Evolutionary conservation across 2,888 invertebrate species (phyloP).

Genomic region (Eustalomyia histrio): DNA sequence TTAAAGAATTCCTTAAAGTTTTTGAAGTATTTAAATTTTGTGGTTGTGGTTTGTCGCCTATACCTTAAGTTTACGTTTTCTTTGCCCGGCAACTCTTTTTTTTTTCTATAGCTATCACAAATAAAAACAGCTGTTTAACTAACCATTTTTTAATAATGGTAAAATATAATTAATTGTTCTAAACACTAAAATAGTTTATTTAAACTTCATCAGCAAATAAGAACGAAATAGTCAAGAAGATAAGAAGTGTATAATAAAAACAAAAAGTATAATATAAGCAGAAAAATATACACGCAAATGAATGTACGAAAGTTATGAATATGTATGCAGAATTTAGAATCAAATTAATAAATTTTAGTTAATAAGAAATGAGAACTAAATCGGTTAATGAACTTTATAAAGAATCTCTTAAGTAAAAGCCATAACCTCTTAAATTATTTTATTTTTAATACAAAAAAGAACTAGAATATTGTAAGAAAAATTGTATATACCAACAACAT

Average conservation of each 20-base stretch:
- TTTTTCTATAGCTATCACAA: background rate
- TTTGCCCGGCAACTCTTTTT: background rate
- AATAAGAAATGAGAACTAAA: constrained; percentile 11
- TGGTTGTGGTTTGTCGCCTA: too few relatives aligned
- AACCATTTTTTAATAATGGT: background rate
- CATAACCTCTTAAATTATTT: constrained; percentile 20
- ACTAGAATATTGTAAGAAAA: background rate
- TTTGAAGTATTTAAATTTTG: too few relatives aligned
- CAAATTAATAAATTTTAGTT: background rate
- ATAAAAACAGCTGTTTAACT: constrained; percentile 13
- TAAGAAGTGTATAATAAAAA: background rate
- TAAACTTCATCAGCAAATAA: background rate
- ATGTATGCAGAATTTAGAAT: background rate
- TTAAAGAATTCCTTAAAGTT: too few relatives aligned
- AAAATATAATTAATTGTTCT: constrained; percentile 10
- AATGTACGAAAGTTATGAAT: constrained; percentile 20
- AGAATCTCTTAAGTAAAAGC: background rate
- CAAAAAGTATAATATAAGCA: constrained; percentile 11
- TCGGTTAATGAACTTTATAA: constrained; percentile 52
- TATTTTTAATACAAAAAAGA: background rate
- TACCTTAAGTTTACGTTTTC: background rate
- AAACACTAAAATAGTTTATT: constrained; percentile 16
- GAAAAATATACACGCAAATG: background rate
- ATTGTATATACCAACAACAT: background rate
- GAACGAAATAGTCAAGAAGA: background rate